Conservation (phyloP, 2,113 vertebrate genomes). For the Bos taurus region DNA sequence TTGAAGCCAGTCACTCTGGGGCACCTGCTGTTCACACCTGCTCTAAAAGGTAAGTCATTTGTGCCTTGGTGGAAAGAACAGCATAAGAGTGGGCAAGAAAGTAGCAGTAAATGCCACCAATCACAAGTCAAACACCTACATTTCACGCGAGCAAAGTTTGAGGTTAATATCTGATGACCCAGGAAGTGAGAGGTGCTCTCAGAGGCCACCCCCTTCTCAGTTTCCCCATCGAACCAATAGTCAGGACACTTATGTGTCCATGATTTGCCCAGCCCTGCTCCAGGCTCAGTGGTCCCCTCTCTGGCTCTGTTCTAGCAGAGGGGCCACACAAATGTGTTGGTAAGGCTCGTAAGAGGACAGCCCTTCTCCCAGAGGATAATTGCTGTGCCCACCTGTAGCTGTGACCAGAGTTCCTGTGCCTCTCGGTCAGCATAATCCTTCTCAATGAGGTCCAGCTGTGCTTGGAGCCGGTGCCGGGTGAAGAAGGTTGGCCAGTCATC, state of each 20-base stretch:
- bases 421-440: conserved; percentile 91
- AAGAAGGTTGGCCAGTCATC: conserved; percentile 93
- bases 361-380: neutral
- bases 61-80: neutral
- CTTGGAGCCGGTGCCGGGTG: conserved; percentile 87
- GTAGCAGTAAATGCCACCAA: neutral
- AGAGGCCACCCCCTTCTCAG: neutral
- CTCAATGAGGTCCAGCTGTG: conserved; percentile 90
- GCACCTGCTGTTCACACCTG: neutral
- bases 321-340: neutral
- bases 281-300: too few relatives aligned
- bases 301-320: neutral
- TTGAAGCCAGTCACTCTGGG: neutral
- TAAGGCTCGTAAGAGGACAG: neutral
- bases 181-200: neutral
- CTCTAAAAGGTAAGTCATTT: neutral
- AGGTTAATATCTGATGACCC: neutral
- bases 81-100: neutral
- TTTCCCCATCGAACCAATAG: neutral
- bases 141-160: neutral
- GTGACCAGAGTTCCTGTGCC: conserved; percentile 90
- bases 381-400: conserved; percentile 86
- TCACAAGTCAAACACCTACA: neutral
- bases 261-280: neutral
- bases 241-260: neutral